Base-by-base conservation (phyloP, 2,797 vertebrate species). In the Remorina albescens region DNA sequence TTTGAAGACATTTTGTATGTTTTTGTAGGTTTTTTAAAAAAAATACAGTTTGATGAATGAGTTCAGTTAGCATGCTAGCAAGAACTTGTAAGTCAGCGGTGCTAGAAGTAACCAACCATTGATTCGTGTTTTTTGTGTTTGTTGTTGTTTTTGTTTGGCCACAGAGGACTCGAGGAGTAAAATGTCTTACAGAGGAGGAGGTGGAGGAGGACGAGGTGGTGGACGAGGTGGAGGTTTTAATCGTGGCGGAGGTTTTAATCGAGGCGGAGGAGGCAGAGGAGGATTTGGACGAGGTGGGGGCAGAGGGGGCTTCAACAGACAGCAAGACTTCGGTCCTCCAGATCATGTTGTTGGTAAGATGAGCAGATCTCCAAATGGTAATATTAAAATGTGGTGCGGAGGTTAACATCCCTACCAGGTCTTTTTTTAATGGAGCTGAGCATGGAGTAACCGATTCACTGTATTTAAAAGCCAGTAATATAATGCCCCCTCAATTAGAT, bases 341-440 rank as follows among this genome's bases (percentile, higher is more conserved):
- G 98, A 99, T 53, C 85, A 95, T 18, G 97, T 99, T 62, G 97
- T 99, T 5, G 94, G 98, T 99, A 96, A 90, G 96, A 7, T 32
- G n/a, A 0, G 9, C 0, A 7, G 19, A 10, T n/a, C 7, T 18
- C 19, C 2, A 23, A 36, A 1, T 5, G 4, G 44, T 7, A 0
- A 51, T 25, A 56, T 9, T 53, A 9, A 19, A 32, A 54, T 3
- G 3, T 4, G 10, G 10, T 46, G 4, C 4, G 36, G 16, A 47
- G 11, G 26, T 11, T 42, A 0, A 42, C 3, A 13, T 15, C 3
- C 6, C 2, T 28, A 11, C 3, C 19, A 34, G 7, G n/a, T n/a
- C n/a, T n/a, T n/a, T n/a, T n/a, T n/a, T n/a, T n/a, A n/a, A n/a
- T n/a, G n/a, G n/a, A n/a, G n/a, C n/a, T n/a, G n/a, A n/a, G n/a